Evolutionary conservation across 2,888 invertebrate species (phyloP).

Genomic region (Melanotus villosus): DNA sequence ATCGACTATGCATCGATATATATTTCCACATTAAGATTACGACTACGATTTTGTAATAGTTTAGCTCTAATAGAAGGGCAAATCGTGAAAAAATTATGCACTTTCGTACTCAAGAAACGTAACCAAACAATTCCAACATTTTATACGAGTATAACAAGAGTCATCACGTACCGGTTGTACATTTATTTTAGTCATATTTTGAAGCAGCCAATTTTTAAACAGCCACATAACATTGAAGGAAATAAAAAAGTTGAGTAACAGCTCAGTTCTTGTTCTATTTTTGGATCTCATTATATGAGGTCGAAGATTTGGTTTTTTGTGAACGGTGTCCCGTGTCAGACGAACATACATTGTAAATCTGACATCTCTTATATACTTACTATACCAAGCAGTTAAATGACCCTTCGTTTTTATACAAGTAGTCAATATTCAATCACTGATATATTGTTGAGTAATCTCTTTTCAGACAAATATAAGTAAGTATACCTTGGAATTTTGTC

Average conservation of each 20-base stretch:
- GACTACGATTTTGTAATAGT: background rate
- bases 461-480: background rate
- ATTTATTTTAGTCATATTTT: conserved; percentile 26
- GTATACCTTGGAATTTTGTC: no score
- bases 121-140: background rate
- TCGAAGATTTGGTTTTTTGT: conserved; percentile 35
- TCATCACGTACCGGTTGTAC: background rate
- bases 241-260: conserved; percentile 22
- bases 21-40: background rate
- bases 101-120: no score
- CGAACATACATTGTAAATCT: conserved; percentile 36
- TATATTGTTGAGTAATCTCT: conserved; percentile 2
- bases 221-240: conserved; percentile 12
- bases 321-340: conserved; percentile 35
- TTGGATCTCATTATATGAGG: conserved; percentile 33
- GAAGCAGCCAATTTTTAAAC: conserved; percentile 24
- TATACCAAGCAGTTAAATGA: conserved; percentile 36
- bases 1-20: conserved; percentile 49
- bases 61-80: no score
- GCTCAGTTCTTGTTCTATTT: conserved; percentile 31
- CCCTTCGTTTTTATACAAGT: conserved; percentile 26
- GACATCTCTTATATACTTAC: conserved; percentile 33
- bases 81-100: no score
- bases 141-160: background rate
- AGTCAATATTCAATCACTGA: conserved; percentile 27